Conservation (phyloP, 23 tunicate genomes). For the Trididemnum miniatum region DNA sequence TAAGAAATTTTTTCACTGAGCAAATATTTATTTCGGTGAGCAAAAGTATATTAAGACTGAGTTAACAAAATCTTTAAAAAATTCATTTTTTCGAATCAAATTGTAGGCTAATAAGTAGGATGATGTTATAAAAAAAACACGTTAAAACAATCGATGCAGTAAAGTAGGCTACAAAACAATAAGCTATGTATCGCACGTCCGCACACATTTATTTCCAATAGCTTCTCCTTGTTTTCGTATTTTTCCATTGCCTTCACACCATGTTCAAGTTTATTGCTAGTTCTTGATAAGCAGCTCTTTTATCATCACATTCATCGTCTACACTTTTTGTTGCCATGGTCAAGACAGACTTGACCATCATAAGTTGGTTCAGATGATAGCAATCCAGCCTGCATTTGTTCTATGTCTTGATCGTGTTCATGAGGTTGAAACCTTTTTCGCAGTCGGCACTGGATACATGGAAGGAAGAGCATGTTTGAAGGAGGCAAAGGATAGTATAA, state of each 20-base stretch:
- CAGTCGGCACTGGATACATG: constrained; percentile 32
- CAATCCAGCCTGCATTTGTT: constrained; percentile 39
- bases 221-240: too few species aligned
- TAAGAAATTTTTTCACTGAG: too few species aligned
- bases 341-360: constrained; percentile 31
- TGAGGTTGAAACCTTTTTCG: constrained; percentile 39
- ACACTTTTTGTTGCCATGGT: constrained; percentile 26
- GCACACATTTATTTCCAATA: constrained; percentile 38
- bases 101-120: too few species aligned
- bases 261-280: constrained; percentile 41
- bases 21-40: too few species aligned
- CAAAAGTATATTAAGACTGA: too few species aligned
- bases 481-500: constrained; percentile 31
- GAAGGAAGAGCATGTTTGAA: constrained; percentile 21
- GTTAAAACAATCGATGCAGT: too few species aligned
- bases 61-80: too few species aligned
- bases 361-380: constrained; percentile 48
- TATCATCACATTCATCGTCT: constrained; percentile 20
- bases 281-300: too few species aligned
- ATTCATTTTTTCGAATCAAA: too few species aligned
- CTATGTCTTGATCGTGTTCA: constrained; percentile 17
- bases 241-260: constrained; percentile 43
- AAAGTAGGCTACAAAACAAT: too few species aligned
- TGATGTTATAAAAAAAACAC: too few species aligned
- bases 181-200: too few species aligned